A percentile compares a stretch with the other conserved stretches of the same genome.
Conservation (phyloP, 2,888 invertebrate genomes). For the Cataglyphis rosenhaueri region DNA sequence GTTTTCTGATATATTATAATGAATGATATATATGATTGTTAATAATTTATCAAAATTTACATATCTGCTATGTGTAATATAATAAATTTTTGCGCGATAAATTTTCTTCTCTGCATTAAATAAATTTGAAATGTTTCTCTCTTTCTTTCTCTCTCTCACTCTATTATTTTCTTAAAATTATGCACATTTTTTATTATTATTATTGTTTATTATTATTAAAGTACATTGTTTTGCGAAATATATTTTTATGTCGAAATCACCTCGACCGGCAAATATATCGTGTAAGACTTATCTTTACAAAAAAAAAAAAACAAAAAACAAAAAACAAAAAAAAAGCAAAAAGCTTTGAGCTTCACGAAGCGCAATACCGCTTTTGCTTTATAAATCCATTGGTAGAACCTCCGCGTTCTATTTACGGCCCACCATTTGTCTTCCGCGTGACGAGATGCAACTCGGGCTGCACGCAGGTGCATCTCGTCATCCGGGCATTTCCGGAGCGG, state of each 20-base stretch:
- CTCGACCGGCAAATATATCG: neutral
- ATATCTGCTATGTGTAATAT: too few relatives aligned
- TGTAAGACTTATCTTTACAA: neutral
- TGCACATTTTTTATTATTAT: too few relatives aligned
- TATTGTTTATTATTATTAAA: too few relatives aligned
- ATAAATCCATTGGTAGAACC: conserved; percentile 9
- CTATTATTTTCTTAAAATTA: neutral
- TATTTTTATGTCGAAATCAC: neutral
- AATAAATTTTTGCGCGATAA: neutral
- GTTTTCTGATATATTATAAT: neutral
- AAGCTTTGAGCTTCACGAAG: neutral
- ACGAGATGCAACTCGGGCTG: conserved; percentile 1
- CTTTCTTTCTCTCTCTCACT: neutral
- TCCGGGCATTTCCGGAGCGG: conserved; percentile 36
- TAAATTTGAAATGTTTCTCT: neutral
- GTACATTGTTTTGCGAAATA: neutral
- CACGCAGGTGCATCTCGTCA: conserved; percentile 35
- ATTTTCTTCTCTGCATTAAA: neutral
- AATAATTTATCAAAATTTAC: neutral
- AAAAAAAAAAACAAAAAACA: neutral
- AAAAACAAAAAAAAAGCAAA: neutral
- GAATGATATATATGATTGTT: neutral
- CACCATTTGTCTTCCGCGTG: neutral
- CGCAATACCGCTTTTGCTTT: neutral
- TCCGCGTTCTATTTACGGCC: conserved; percentile 25